Evolutionary conservation across 1,140 invertebrate species (phyloP).

Genomic region (Solen grandis): DNA sequence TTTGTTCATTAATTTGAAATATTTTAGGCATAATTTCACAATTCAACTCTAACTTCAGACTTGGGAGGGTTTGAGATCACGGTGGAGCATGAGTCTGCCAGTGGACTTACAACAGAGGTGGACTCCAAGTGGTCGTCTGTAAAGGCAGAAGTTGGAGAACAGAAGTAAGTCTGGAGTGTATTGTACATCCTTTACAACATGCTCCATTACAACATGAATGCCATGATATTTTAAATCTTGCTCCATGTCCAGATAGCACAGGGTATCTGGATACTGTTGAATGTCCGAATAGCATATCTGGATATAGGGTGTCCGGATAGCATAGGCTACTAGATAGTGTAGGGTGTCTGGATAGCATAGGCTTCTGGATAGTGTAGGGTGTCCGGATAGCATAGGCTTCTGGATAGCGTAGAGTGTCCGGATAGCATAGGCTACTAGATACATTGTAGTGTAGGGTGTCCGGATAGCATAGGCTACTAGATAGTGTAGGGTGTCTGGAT

Average conservation of each 20-base stretch:
- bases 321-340: background rate
- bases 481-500: too few species aligned
- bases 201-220: too few species aligned
- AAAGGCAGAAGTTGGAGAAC: conserved; percentile 32
- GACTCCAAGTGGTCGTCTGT: conserved; percentile 73
- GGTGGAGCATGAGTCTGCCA: conserved; percentile 75
- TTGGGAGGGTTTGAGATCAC: conserved; percentile 76
- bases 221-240: background rate
- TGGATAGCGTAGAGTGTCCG: too few species aligned
- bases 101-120: conserved; percentile 75
- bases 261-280: background rate
- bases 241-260: background rate
- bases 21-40: too few species aligned
- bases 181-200: too few species aligned
- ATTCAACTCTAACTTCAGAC: too few species aligned
- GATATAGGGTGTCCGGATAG: background rate
- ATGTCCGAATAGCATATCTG: background rate
- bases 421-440: too few species aligned
- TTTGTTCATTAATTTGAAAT: too few species aligned
- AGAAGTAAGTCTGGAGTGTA: conserved; percentile 30
- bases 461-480: too few species aligned
- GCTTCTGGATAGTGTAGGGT: too few species aligned
- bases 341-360: background rate
- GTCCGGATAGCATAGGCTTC: too few species aligned
- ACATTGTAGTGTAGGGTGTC: too few species aligned